Evolutionary conservation across 2,113 vertebrate species (phyloP).

Genomic region (Morone saxatilis): DNA sequence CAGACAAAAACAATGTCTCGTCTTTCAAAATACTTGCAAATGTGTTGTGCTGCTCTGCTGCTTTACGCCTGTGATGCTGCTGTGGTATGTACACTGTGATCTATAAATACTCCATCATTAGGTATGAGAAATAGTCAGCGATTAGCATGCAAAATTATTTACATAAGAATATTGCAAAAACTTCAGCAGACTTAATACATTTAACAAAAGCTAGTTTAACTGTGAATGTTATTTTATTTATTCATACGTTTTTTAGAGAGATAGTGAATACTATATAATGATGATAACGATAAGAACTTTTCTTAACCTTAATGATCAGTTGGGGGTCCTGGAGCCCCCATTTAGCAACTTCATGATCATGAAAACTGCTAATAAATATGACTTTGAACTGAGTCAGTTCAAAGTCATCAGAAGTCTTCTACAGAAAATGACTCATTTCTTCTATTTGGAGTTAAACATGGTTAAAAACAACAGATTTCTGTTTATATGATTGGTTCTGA

Average conservation of each 20-base stretch:
- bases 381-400: not conserved
- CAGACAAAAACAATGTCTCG: slow-evolving; percentile 73
- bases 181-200: not conserved
- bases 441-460: not conserved
- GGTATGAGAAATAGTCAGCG: not conserved
- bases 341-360: not conserved
- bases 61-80: slow-evolving; percentile 2
- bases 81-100: not conserved
- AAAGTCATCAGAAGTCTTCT: not conserved
- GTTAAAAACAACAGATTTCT: not conserved
- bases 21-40: slow-evolving; percentile 57
- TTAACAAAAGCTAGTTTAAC: not conserved
- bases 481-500: not conserved
- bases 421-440: not conserved
- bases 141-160: not conserved
- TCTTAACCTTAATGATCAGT: not conserved
- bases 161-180: not conserved
- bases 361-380: not conserved
- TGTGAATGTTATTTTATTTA: not conserved
- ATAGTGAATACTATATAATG: not conserved
- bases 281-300: not conserved
- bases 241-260: not conserved
- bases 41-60: slow-evolving; percentile 20
- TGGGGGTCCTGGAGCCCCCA: not conserved
- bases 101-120: not conserved